Evolutionary conservation across 2,113 vertebrate species (phyloP).

Genomic region (Fulica atra): DNA sequence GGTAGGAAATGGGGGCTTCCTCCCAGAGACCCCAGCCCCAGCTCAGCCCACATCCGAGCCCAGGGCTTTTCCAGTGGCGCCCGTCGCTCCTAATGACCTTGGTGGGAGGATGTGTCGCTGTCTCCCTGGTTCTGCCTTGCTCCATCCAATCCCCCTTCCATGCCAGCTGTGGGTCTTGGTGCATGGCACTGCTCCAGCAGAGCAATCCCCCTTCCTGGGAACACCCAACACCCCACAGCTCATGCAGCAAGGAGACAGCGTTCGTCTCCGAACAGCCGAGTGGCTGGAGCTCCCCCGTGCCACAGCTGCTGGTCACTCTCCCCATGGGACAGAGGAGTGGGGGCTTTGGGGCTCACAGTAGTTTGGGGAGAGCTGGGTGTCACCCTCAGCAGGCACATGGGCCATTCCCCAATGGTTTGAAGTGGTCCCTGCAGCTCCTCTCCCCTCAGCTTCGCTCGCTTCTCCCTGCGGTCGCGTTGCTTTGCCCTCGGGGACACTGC

Average conservation of each 20-base stretch:
- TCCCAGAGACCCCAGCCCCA: background rate
- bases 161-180: rapidly evolving
- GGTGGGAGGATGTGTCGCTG: background rate
- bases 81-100: rapidly evolving
- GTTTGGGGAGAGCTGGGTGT: background rate
- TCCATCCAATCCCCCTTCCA: background rate
- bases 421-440: background rate
- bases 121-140: background rate
- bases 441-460: background rate
- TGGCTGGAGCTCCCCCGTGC: no score
- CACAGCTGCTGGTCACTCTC: rapidly evolving
- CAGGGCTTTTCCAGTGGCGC: background rate
- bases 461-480: rapidly evolving
- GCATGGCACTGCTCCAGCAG: background rate
- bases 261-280: no score
- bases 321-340: rapidly evolving
- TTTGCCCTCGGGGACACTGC: background rate
- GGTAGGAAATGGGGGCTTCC: slow-evolving; percentile 73
- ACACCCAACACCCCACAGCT: background rate
- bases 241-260: rapidly evolving
- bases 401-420: background rate
- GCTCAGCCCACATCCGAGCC: background rate
- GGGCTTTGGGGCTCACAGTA: background rate
- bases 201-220: background rate
- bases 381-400: background rate